Base-by-base conservation (phyloP, 2,888 invertebrate genomes). In the Spatulosminthurus flaviceps region DNA sequence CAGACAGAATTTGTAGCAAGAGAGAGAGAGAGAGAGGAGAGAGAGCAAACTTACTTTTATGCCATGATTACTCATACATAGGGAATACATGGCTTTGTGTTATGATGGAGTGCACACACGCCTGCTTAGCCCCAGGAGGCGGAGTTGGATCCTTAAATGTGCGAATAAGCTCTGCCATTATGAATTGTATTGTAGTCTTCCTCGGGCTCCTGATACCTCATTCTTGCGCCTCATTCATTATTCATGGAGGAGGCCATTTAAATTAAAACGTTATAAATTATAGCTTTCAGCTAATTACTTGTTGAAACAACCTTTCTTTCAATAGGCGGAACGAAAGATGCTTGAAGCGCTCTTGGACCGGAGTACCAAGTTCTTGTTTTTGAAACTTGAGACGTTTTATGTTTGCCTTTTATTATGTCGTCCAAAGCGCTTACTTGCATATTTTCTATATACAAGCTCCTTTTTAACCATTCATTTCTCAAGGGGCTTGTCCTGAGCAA, bases 111-210 rank as follows among this genome's bases (percentile, higher is more conserved):
- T 76, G 41, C 67, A 76, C 67, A 76, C 76, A 76, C 76, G 76
- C 76, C 76, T 76, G 76, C 67, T 76, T 76, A 28, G 29, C 70
- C 69, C 70, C 70, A 69, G 77, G 77, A 77, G 77, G 77, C 77
- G 77, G 22, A 28, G 77, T 64, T 74, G 64, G 74, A 74, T 74
- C 64, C 64, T 64, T 61, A 74, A 74, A 64, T 74, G 74, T 74
- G 74, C 74, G 74, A 74, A 74, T 74, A 74, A 74, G 74, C 74
- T 74, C 74, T 61, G 41, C 74, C 74, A 74, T 74, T 64, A 74
- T 74, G 74, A 74, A 74, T 74, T 74, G 74, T 74, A 74, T 74
- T 74, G 61, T 64, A 64, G 51, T 41, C 60, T 29, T 22, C 22
- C 22, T 60, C 26, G 60, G 24, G 22, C 64, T 71, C 34, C 60